Conservation (phyloP, 1,140 invertebrate species). For the Drosophila paulistorum region DNA sequence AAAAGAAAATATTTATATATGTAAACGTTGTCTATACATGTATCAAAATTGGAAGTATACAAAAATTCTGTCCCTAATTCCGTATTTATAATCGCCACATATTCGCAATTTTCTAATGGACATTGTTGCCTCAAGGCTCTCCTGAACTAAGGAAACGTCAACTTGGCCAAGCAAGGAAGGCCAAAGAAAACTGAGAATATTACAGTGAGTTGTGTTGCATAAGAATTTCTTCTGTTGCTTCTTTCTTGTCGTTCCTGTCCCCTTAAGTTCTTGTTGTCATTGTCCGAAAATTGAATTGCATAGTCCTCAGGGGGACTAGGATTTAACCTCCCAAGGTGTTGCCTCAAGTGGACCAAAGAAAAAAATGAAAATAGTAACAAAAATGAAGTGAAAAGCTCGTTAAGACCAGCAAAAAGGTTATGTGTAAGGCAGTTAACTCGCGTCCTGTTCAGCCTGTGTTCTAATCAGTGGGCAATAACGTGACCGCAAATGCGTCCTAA, state of each 20-base stretch:
- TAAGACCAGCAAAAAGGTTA: slow-evolving; percentile 55
- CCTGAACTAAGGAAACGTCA: not conserved
- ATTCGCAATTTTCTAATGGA: slow-evolving; percentile 68
- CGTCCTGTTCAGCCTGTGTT: slow-evolving; percentile 49
- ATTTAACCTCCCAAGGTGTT: slow-evolving; percentile 10
- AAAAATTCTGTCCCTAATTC: slow-evolving; percentile 51
- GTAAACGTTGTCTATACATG: not conserved
- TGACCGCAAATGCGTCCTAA: slow-evolving; percentile 79
- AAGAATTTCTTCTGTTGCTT: slow-evolving; percentile 38
- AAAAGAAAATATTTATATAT: slow-evolving; percentile 42
- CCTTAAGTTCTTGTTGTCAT: not conserved
- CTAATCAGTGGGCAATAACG: slow-evolving; percentile 81
- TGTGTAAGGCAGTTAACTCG: slow-evolving; percentile 72
- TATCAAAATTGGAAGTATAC: not conserved
- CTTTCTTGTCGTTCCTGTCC: slow-evolving; percentile 25
- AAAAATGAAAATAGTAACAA: not conserved
- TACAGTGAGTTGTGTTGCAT: slow-evolving; percentile 60
- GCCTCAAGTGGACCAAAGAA: slow-evolving; percentile 27
- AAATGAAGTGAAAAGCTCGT: slow-evolving; percentile 76
- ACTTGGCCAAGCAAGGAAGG: slow-evolving; percentile 32
- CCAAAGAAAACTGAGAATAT: slow-evolving; percentile 14
- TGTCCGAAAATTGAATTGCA: slow-evolving; percentile 60
- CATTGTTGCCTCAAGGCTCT: slow-evolving; percentile 61
- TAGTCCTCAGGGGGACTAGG: slow-evolving; percentile 14
- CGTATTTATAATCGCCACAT: slow-evolving; percentile 48